Evolutionary conservation across 2,888 invertebrate genomes (phyloP).

Genomic region (Conchocele bisecta): DNA sequence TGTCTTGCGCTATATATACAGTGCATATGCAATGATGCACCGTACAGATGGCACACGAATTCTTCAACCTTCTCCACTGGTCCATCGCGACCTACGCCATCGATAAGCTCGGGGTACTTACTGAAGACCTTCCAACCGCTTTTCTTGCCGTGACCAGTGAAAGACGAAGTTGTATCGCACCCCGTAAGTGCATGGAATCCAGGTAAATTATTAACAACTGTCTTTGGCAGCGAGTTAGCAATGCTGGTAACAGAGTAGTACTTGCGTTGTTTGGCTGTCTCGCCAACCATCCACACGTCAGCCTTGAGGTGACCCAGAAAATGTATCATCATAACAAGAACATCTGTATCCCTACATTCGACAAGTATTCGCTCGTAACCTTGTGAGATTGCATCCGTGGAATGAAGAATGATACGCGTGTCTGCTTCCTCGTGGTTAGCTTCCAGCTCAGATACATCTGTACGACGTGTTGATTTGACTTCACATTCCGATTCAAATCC

Average conservation of each 20-base stretch:
- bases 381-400: not conserved
- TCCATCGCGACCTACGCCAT: too few species aligned
- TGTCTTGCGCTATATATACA: too few species aligned
- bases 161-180: conserved; percentile 26
- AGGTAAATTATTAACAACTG: not conserved
- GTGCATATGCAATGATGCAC: too few species aligned
- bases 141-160: conserved; percentile 40
- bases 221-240: not conserved
- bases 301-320: not conserved
- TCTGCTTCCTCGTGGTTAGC: conserved; percentile 13
- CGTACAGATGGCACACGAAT: conserved; percentile 36
- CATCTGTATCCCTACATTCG: not conserved
- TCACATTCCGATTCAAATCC: too few species aligned
- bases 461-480: conserved; percentile 8
- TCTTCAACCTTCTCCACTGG: not conserved
- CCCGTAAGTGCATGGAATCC: conserved; percentile 27
- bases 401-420: not conserved
- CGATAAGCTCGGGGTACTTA: too few species aligned
- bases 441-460: not conserved
- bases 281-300: conserved; percentile 30
- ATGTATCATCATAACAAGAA: conserved; percentile 14
- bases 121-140: too few species aligned
- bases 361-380: not conserved
- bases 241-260: not conserved
- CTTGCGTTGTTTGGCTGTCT: conserved; percentile 11